Evolutionary conservation across 2,113 vertebrate genomes (phyloP).

Genomic region (Mastomys natalensis): DNA sequence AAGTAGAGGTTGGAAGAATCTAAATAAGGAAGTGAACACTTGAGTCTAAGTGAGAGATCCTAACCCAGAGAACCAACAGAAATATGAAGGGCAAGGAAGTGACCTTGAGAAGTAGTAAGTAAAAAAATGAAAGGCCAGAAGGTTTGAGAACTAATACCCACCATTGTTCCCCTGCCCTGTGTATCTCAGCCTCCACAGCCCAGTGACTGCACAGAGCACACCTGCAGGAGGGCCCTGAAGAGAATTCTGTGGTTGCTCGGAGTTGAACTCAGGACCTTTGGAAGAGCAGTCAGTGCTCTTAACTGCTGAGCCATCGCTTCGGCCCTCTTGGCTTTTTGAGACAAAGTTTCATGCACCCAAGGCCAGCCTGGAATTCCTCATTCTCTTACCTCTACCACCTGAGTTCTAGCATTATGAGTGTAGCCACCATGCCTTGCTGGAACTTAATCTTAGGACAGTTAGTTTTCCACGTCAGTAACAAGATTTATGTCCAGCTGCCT

Average conservation of each 20-base stretch:
- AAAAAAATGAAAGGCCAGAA: neutral
- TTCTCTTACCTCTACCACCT: neutral
- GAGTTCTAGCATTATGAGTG: neutral
- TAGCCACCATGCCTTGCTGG: neutral
- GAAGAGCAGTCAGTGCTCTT: too few relatives aligned
- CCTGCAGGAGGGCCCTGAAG: neutral
- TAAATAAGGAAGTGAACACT: neutral
- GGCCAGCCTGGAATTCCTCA: too few relatives aligned
- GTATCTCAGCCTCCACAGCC: neutral
- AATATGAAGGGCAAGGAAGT: neutral
- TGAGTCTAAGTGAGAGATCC: neutral
- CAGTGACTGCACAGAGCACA: neutral
- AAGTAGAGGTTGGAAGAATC: neutral
- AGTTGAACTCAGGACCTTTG: too few relatives aligned
- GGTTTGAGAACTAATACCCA: neutral
- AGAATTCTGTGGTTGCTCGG: neutral
- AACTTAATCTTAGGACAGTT: neutral
- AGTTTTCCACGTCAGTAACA: neutral
- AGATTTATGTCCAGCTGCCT: neutral
- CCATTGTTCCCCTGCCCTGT: accelerated
- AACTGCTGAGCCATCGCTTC: too few relatives aligned
- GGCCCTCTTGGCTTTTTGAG: neutral
- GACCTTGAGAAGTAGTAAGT: neutral
- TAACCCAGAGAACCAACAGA: neutral
- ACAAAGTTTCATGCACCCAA: neutral